A percentile compares a stretch with the other conserved stretches of the same genome.
Evolutionary conservation across 2,797 vertebrate genomes (phyloP).

Genomic region (Lepus oiostolus): DNA sequence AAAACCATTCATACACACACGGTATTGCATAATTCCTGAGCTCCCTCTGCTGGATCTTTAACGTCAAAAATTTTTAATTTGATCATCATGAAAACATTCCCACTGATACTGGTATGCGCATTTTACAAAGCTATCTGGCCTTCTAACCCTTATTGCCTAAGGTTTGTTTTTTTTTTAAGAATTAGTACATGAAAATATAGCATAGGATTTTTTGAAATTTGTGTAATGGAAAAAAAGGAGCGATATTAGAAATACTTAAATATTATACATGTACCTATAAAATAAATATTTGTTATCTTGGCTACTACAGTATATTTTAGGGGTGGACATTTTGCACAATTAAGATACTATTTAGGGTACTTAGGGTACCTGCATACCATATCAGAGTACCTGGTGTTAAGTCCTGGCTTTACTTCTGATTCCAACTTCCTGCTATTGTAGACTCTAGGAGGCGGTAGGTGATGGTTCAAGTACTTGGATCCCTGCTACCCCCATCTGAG

Average conservation of each 20-base stretch:
- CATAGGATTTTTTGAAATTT: background rate
- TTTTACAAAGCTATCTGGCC: background rate
- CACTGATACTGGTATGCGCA: rapidly evolving
- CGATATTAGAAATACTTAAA: background rate
- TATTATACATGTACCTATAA: background rate
- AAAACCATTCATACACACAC: background rate
- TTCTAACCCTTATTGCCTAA: background rate
- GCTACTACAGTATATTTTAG: background rate
- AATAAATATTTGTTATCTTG: conserved; percentile 16
- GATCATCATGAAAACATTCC: background rate
- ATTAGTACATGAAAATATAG: background rate
- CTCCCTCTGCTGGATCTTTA: conserved; percentile 67
- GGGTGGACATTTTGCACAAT: too few species aligned
- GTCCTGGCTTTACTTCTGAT: too few species aligned
- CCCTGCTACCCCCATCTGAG: too few species aligned
- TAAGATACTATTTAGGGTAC: too few species aligned
- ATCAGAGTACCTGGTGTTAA: too few species aligned
- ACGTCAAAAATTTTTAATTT: background rate
- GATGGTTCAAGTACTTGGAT: too few species aligned
- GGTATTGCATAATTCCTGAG: background rate
- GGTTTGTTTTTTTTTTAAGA: background rate
- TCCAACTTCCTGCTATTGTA: too few species aligned
- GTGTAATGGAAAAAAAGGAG: background rate
- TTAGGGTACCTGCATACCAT: too few species aligned
- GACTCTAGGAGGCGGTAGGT: too few species aligned